A percentile compares a stretch with the other conserved stretches of the same genome.
Conservation (phyloP, 2,113 vertebrate species). For the Arizona elegans region DNA sequence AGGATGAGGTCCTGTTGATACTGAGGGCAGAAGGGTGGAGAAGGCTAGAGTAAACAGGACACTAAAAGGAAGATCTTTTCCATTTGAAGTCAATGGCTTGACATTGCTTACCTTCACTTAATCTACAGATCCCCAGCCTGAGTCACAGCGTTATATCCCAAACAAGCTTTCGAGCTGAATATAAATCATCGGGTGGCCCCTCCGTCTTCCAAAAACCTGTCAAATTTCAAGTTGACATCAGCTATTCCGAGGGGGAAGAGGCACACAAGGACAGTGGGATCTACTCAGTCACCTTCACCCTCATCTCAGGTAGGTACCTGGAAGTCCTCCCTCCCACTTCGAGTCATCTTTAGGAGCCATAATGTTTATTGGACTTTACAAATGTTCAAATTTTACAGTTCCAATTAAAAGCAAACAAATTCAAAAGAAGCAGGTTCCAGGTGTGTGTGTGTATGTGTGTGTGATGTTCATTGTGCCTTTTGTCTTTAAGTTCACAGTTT, state of each 20-base stretch:
- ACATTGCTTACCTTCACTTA: not conserved
- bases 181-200: constrained; percentile 87
- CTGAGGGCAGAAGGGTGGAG: no score
- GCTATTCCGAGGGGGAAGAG: constrained; percentile 84
- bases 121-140: constrained; percentile 78
- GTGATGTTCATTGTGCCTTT: not conserved
- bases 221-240: constrained; percentile 92
- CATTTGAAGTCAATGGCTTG: not conserved
- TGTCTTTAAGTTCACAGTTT: not conserved
- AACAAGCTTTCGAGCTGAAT: constrained; percentile 91
- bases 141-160: constrained; percentile 93
- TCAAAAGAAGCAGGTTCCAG: not conserved
- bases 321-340: not conserved
- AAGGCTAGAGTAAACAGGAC: no score
- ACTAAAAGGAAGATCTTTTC: no score
- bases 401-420: not conserved
- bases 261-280: constrained; percentile 80
- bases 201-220: constrained; percentile 95
- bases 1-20: no score
- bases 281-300: constrained; percentile 90
- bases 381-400: not conserved
- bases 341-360: not conserved
- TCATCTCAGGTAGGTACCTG: constrained; percentile 79
- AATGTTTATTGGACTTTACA: not conserved
- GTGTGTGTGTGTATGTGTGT: not conserved